A percentile compares a stretch with the other conserved stretches of the same genome.
Evolutionary conservation across 92 coral and sea anemone genomes (phyloP).

Genomic region (Desmophyllum pertusum): DNA sequence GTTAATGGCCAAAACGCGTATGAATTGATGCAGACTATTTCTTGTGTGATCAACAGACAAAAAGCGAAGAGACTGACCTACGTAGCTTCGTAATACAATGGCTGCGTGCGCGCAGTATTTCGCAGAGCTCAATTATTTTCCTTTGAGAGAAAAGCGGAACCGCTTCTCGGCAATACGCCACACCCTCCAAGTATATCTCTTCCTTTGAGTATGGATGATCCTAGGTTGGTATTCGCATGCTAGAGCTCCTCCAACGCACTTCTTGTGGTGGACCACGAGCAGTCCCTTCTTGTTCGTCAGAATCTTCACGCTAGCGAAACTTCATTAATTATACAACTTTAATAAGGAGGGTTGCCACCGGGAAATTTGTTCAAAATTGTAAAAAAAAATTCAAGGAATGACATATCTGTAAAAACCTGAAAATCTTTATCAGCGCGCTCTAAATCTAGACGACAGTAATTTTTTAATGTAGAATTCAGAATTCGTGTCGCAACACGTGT

Average conservation of each 20-base stretch:
- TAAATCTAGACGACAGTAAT: too few species aligned
- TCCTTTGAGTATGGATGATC: not conserved
- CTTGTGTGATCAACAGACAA: not conserved
- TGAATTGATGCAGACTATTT: too few species aligned
- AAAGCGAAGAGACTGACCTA: not conserved
- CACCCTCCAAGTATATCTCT: not conserved
- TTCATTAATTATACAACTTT: not conserved
- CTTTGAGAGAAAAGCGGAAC: not conserved
- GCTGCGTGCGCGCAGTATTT: too few species aligned
- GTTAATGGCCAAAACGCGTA: not conserved
- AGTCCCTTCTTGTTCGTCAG: not conserved
- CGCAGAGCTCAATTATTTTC: not conserved
- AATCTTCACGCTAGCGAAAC: not conserved
- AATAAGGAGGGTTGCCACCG: not conserved
- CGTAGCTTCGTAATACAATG: too few species aligned
- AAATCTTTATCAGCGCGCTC: not conserved
- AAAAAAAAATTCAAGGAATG: not conserved
- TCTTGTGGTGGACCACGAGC: not conserved
- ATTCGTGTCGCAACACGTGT: not conserved
- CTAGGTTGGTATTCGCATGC: not conserved
- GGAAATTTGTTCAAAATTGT: not conserved
- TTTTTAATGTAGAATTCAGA: too few species aligned
- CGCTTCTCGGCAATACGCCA: not conserved
- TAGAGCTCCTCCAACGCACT: not conserved
- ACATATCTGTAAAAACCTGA: not conserved